phyloP scores from a whole-genome alignment of 2,888 invertebrate species.

The Philopedon plagiatum region DNA sequence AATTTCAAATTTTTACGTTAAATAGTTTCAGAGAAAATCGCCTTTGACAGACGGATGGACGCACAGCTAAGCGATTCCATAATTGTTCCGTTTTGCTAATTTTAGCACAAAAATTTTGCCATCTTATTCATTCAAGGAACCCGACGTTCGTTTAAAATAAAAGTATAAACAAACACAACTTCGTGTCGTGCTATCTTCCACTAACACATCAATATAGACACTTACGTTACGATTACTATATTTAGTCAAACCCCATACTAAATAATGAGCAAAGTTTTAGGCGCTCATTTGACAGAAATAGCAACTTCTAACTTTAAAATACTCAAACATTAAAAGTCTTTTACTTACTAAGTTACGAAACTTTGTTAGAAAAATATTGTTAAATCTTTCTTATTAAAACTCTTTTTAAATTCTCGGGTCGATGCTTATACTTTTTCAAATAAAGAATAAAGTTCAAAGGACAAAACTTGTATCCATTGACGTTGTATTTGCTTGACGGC shows the following conservation, averaged over 20 bases:
- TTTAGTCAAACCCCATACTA: background rate
- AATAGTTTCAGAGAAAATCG: too few relatives aligned
- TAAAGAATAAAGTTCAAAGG: conserved; percentile 4
- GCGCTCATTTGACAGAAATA: background rate
- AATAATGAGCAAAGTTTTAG: background rate
- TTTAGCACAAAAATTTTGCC: too few relatives aligned
- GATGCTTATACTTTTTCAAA: conserved; percentile 1
- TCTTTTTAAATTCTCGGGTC: background rate
- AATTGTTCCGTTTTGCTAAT: too few relatives aligned
- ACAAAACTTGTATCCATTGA: conserved; percentile 4
- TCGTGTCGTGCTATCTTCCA: too few relatives aligned
- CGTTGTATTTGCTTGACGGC: background rate
- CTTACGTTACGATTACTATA: too few relatives aligned
- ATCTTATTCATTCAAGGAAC: too few relatives aligned
- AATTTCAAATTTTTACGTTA: too few relatives aligned
- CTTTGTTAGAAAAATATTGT: conserved; percentile 2
- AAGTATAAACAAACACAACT: too few relatives aligned
- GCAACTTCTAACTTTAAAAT: background rate
- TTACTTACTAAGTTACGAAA: conserved; percentile 5
- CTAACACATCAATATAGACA: too few relatives aligned
- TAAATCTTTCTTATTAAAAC: conserved; percentile 11
- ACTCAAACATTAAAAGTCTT: background rate
- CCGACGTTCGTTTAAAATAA: too few relatives aligned
- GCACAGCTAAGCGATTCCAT: too few relatives aligned
- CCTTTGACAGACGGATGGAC: too few relatives aligned